phyloP scores from a whole-genome alignment of 2,888 invertebrate species.

The Pterostichus madidus region DNA sequence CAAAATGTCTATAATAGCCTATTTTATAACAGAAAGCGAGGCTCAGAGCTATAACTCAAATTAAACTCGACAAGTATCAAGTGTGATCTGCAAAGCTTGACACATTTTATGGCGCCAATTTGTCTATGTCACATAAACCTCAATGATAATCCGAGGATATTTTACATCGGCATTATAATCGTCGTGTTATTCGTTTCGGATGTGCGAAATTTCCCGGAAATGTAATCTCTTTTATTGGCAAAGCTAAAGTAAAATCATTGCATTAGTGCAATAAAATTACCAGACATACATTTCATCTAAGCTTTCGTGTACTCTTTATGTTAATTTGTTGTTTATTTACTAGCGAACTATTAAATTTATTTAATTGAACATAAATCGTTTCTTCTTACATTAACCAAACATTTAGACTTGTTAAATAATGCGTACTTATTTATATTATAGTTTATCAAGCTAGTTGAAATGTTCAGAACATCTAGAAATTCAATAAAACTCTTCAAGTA shows the following conservation, averaged over 20 bases:
- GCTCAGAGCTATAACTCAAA: slow-evolving; percentile 39
- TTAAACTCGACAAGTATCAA: slow-evolving; percentile 49
- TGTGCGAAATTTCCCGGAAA: slow-evolving; percentile 46
- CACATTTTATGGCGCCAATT: slow-evolving; percentile 50
- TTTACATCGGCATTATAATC: slow-evolving; percentile 40
- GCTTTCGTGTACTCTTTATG: slow-evolving; percentile 55
- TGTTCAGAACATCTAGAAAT: too few relatives aligned
- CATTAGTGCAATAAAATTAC: slow-evolving; percentile 33
- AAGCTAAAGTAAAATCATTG: slow-evolving; percentile 28
- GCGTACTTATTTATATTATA: too few relatives aligned
- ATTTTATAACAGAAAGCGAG: slow-evolving; percentile 60
- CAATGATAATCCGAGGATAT: slow-evolving; percentile 51
- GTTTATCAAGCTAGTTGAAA: too few relatives aligned
- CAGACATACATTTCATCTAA: slow-evolving; percentile 45
- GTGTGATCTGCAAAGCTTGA: slow-evolving; percentile 50
- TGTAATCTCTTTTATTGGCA: slow-evolving; percentile 23
- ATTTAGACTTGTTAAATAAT: too few relatives aligned
- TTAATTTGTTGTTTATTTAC: slow-evolving; percentile 46
- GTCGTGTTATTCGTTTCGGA: slow-evolving; percentile 19
- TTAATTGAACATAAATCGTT: slow-evolving; percentile 48
- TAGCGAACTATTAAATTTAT: slow-evolving; percentile 23
- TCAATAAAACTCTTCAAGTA: too few relatives aligned
- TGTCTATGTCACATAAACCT: slow-evolving; percentile 60
- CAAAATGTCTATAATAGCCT: slow-evolving; percentile 34
- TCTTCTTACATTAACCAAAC: too few relatives aligned